Evolutionary conservation across 2,888 invertebrate species (phyloP).

Genomic region (Andricus quercusramuli): DNA sequence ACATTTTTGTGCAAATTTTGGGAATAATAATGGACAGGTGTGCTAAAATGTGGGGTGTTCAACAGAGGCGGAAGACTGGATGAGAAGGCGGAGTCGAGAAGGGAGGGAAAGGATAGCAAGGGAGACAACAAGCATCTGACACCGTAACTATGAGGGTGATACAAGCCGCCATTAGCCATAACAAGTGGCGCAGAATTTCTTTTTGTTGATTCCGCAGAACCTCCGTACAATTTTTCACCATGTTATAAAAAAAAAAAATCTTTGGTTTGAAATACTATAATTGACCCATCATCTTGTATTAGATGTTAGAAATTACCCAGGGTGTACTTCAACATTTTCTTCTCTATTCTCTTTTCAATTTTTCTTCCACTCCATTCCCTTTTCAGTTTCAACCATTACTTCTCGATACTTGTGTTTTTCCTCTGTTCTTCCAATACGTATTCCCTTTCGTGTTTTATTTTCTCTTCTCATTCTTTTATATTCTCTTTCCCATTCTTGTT

Average conservation of each 20-base stretch:
- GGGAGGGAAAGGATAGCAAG: constrained; percentile 34
- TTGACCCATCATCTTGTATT: too few species aligned
- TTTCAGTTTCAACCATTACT: too few species aligned
- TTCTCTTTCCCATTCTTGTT: too few species aligned
- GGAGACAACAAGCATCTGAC: constrained; percentile 60
- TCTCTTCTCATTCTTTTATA: too few species aligned
- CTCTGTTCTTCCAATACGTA: too few species aligned
- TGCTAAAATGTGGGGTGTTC: constrained; percentile 54
- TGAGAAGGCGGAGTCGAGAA: constrained; percentile 55
- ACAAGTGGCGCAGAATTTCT: constrained; percentile 51
- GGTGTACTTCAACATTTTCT: too few species aligned
- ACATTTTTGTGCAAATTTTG: background rate
- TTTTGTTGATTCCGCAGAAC: background rate
- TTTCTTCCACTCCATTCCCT: too few species aligned
- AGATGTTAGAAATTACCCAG: too few species aligned
- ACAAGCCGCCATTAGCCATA: constrained; percentile 64
- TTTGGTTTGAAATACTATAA: too few species aligned
- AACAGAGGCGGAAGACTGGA: constrained; percentile 54
- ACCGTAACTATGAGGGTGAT: constrained; percentile 63
- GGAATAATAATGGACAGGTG: constrained; percentile 49
- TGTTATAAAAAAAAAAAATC: background rate
- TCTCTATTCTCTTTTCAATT: too few species aligned
- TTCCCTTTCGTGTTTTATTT: too few species aligned
- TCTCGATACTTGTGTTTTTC: too few species aligned
- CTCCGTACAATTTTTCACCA: background rate